Evolutionary conservation across 2,888 invertebrate species (phyloP), one percentile per base, ranked within the genome.

Genomic region (Euphydryas editha): DNA sequence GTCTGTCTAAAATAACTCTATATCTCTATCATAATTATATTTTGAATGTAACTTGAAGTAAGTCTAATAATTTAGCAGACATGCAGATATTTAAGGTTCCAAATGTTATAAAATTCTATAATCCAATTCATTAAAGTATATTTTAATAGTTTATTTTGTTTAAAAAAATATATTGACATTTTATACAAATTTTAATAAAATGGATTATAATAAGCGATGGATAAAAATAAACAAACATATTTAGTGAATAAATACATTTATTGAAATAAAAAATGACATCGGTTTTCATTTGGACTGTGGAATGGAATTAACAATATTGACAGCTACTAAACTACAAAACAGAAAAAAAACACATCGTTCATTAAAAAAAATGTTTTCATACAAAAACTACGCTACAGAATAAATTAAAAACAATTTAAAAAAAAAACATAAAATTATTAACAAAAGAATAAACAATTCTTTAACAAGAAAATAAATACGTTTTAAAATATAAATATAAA

Each of bases 251-350:
- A 87, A 90, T 89, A 91, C 88, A 86, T 92, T 92, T 92, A 92
- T 92, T 92, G 92, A 92, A 92, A 92, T 90, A 90, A 90, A 87
- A 87, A 92, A 92, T 92, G 92, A 92, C 92, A 91, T 89, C 65
- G 86, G 89, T 86, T 79, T 75, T 79, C 75, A 76, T 81, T 85
- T 83, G 90, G 90, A 86, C 79, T 77, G 76, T 86, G 87, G 89
- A 87, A 76, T 86, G 88, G 89, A 85, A 90, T 86, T 88, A 86
- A 87, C 90, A 93, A 92, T 92, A 92, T 93, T 91, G 91, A 92
- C 90, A 92, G 92, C 85, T 87, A 87, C 85, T 87, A 87, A 85
- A 89, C 84, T 88, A 87, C 82, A 81, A 79, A 83, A 84, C 83
- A 78, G 78, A 75, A 78, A n/a, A n/a, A n/a, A 77, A 82, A 88